Conservation (phyloP, 1,140 invertebrate genomes). For the Bicyclus anynana region DNA sequence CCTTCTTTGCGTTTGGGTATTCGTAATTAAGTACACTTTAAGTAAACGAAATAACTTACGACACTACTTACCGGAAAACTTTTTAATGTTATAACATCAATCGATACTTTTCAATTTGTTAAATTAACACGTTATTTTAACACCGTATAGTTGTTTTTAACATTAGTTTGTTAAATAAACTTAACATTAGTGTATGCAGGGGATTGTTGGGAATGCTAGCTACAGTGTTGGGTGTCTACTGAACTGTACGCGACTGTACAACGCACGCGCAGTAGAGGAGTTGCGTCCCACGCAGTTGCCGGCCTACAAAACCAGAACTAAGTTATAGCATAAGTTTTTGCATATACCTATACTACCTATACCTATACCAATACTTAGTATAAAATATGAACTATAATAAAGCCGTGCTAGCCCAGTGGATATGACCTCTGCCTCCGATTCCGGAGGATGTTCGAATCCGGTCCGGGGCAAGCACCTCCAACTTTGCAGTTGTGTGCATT, state of each 20-base stretch:
- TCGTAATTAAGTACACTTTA: no score
- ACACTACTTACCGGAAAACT: neutral
- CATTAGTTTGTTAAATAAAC: neutral
- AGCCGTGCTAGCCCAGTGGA: no score
- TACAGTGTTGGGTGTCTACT: neutral
- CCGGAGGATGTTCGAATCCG: no score
- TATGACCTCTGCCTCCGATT: no score
- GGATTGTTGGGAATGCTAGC: neutral
- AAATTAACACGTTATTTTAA: no score
- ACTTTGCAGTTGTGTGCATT: no score
- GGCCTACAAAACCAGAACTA: neutral
- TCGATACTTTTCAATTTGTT: no score
- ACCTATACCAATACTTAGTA: no score
- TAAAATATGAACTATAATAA: no score
- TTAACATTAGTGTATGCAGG: neutral
- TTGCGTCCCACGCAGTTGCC: neutral
- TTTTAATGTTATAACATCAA: no score
- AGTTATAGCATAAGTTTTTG: neutral
- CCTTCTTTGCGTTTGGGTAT: no score
- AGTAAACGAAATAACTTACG: neutral
- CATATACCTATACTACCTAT: neutral
- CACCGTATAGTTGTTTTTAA: neutral
- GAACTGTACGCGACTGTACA: neutral
- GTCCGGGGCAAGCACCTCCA: no score
- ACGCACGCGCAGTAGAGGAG: neutral